Evolutionary conservation across 2,113 vertebrate genomes (phyloP).

Genomic region (Marcusenius ussheri): DNA sequence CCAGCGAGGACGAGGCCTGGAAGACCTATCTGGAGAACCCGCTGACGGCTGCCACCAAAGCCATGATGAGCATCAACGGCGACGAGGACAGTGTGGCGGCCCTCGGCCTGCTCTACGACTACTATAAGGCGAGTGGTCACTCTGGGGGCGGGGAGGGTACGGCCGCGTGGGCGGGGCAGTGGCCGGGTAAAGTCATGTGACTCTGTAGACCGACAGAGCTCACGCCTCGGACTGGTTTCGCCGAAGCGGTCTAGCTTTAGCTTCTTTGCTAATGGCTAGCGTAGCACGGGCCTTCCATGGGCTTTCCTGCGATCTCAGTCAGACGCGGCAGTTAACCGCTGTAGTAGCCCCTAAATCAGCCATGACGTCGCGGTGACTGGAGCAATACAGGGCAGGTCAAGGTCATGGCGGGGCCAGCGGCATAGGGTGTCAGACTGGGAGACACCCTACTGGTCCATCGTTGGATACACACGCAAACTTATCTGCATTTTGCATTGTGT

Average conservation of each 20-base stretch:
- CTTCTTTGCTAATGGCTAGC: background rate
- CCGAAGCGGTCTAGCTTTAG: background rate
- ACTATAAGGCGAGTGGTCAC: slow-evolving; percentile 79
- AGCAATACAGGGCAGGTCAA: background rate
- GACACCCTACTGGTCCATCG: background rate
- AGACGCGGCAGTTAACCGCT: background rate
- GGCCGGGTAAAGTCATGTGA: background rate
- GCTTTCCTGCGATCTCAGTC: background rate
- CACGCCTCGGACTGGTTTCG: background rate
- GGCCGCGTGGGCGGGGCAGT: background rate
- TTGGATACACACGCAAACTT: background rate
- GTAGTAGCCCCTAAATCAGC: background rate
- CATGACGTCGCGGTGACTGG: background rate
- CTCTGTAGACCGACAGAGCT: background rate
- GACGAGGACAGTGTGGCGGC: slow-evolving; percentile 96
- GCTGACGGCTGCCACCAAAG: slow-evolving; percentile 93
- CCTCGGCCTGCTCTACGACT: slow-evolving; percentile 90
- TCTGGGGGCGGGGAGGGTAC: background rate
- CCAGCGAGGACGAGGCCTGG: slow-evolving; percentile 97
- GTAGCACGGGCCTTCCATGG: background rate
- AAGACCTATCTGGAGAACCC: slow-evolving; percentile 95
- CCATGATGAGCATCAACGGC: slow-evolving; percentile 99
- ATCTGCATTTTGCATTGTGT: background rate
- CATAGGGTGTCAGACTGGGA: background rate
- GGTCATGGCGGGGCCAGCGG: background rate